Evolutionary conservation across 2,797 vertebrate species (phyloP).

Genomic region (Mormyrops boulengeri): DNA sequence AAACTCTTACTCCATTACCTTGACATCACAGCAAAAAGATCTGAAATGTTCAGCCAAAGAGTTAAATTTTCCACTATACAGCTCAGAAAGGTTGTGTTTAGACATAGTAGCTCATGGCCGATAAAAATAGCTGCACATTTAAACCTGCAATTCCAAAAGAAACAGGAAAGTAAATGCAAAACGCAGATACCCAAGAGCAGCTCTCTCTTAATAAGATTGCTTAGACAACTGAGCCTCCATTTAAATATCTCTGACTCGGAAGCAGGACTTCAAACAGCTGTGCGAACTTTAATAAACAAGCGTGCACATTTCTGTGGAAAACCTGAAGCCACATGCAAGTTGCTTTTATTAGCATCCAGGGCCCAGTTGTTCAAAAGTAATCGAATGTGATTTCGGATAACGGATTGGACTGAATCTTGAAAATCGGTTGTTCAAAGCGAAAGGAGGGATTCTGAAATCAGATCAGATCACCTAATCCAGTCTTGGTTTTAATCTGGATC

Average conservation of each 20-base stretch:
- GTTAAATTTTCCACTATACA: background rate
- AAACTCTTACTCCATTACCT: background rate
- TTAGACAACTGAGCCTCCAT: background rate
- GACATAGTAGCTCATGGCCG: background rate
- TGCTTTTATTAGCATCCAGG: background rate
- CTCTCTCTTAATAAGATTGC: background rate
- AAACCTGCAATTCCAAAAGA: background rate
- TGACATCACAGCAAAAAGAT: background rate
- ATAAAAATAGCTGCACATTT: background rate
- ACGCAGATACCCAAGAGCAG: slow-evolving; percentile 8
- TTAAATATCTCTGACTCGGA: background rate
- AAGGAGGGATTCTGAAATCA: too few relatives aligned
- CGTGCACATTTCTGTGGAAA: background rate
- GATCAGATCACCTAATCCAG: too few relatives aligned
- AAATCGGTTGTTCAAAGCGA: too few relatives aligned
- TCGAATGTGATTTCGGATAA: too few relatives aligned
- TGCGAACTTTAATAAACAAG: slow-evolving; percentile 11
- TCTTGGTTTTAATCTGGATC: too few relatives aligned
- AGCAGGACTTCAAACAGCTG: slow-evolving; percentile 5
- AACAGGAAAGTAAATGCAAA: background rate
- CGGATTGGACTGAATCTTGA: too few relatives aligned
- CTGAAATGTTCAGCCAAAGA: background rate
- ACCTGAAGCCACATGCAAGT: slow-evolving; percentile 9
- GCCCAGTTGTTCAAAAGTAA: too few relatives aligned
- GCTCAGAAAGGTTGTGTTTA: background rate